Evolutionary conservation across 2,113 vertebrate species (phyloP).

Genomic region (Tachysurus vachellii): DNA sequence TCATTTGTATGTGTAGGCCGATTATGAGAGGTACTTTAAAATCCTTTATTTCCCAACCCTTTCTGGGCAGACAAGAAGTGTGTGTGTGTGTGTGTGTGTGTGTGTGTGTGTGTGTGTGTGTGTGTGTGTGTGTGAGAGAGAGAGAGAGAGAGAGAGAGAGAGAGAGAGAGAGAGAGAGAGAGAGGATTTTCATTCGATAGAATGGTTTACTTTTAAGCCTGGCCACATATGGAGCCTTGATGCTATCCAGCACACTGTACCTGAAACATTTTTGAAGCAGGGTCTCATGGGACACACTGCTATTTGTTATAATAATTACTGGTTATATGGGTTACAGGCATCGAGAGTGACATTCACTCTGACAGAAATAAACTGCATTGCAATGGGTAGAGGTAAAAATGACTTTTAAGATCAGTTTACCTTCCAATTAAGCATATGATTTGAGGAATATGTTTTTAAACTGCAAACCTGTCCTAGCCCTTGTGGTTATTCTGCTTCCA

Average conservation of each 20-base stretch:
- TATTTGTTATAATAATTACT: conserved; percentile 70
- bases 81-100: neutral
- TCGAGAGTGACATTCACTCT: conserved; percentile 66
- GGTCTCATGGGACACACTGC: conserved; percentile 57
- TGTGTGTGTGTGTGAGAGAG: neutral
- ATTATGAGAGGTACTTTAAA: conserved; percentile 29
- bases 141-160: neutral
- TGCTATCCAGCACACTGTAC: conserved; percentile 10
- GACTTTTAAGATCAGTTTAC: conserved; percentile 63
- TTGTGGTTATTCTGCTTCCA: neutral
- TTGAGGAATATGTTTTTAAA: neutral
- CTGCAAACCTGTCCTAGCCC: neutral
- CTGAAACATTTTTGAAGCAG: conserved; percentile 62
- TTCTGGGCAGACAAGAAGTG: neutral
- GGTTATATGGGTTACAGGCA: conserved; percentile 50
- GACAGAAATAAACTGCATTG: conserved; percentile 68
- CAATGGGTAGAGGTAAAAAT: conserved; percentile 68
- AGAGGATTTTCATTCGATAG: conserved; percentile 11
- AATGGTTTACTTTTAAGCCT: conserved; percentile 22
- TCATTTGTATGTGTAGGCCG: conserved; percentile 35
- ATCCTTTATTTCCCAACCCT: neutral
- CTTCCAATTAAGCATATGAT: conserved; percentile 45
- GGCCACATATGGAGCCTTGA: conserved; percentile 22
- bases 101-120: neutral
- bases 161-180: no score